Percentiles rank a stretch among this genome's conserved stretches.
These are phyloP conservation scores for Siniperca knerii DNA, from an alignment of 2,113 vertebrate species.

Conservation along the genomic window DNA sequence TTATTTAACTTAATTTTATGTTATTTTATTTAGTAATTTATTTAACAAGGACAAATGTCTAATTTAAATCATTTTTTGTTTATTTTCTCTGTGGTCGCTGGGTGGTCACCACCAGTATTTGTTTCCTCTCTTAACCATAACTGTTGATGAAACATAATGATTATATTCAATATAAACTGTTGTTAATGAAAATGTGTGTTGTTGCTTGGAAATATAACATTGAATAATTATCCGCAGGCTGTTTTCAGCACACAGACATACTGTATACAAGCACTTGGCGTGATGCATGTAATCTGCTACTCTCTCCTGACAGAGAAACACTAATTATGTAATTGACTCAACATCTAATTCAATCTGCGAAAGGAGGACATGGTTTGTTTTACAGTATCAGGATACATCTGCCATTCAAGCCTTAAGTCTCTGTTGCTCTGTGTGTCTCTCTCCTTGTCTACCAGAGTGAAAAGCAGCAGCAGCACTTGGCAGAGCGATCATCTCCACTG, in stretches of 20 bases:
- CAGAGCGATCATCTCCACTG: background rate
- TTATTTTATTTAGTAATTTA: background rate
- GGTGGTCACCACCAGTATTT: background rate
- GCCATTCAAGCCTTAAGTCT: constrained; percentile 37
- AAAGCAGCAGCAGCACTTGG: constrained; percentile 7
- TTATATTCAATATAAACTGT: background rate
- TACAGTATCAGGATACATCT: constrained; percentile 69
- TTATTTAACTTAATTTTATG: background rate
- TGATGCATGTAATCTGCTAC: constrained; percentile 36
- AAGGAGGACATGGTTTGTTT: constrained; percentile 67
- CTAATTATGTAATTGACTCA: constrained; percentile 76
- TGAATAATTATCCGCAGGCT: background rate
- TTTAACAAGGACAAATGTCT: background rate
- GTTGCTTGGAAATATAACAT: background rate
- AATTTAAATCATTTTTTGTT: background rate
- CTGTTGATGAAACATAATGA: background rate
- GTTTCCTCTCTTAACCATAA: background rate
- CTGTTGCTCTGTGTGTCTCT: constrained; percentile 17
- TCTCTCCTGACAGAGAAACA: constrained; percentile 55
- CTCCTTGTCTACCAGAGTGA: background rate
- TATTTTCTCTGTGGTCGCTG: background rate
- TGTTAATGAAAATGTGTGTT: constrained; percentile 4
- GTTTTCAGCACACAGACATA: constrained; percentile 1
- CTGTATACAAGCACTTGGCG: background rate
- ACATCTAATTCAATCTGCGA: constrained; percentile 66